A percentile compares a stretch with the other conserved stretches of the same genome.
phyloP scores from a whole-genome alignment of 23 tunicate genomes.

The Ciona savignyi region DNA sequence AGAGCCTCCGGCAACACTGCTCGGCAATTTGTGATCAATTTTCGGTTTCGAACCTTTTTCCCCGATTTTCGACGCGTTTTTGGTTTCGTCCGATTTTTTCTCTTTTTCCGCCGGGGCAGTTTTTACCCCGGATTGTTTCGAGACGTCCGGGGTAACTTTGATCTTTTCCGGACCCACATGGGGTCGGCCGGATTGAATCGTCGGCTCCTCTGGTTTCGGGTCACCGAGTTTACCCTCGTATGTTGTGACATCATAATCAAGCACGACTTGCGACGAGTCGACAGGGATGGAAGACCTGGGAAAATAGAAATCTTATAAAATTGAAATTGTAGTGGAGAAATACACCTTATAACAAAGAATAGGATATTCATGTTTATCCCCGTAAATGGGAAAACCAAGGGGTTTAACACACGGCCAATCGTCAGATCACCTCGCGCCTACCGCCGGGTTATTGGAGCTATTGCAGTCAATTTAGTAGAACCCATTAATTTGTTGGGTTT shows the following conservation, averaged over 20 bases:
- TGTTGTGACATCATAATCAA: constrained; percentile 57
- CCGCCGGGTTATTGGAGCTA: too few relatives aligned
- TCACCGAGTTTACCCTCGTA: constrained; percentile 79
- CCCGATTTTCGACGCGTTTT: neutral
- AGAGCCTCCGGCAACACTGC: constrained; percentile 2
- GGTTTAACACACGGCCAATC: too few relatives aligned
- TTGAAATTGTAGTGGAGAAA: too few relatives aligned
- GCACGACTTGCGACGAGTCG: constrained; percentile 21
- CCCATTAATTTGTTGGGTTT: too few relatives aligned
- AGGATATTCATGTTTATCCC: too few relatives aligned
- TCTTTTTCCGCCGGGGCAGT: neutral
- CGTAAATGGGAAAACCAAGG: too few relatives aligned
- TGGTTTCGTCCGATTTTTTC: neutral
- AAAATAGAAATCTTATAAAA: neutral
- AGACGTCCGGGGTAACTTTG: constrained; percentile 9
- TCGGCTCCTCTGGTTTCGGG: constrained; percentile 74
- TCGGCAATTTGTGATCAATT: neutral
- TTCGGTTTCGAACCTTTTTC: neutral
- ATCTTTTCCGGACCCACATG: constrained; percentile 74
- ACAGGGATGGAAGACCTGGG: constrained; percentile 38
- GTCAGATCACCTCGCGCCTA: too few relatives aligned
- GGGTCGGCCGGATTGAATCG: constrained; percentile 30
- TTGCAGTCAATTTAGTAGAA: too few relatives aligned
- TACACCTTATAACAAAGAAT: too few relatives aligned
- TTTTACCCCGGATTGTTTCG: neutral